Evolutionary conservation across 2,888 invertebrate species (phyloP), one percentile per base, ranked within the genome.

Genomic region (Melikaiella ostensackeni): DNA sequence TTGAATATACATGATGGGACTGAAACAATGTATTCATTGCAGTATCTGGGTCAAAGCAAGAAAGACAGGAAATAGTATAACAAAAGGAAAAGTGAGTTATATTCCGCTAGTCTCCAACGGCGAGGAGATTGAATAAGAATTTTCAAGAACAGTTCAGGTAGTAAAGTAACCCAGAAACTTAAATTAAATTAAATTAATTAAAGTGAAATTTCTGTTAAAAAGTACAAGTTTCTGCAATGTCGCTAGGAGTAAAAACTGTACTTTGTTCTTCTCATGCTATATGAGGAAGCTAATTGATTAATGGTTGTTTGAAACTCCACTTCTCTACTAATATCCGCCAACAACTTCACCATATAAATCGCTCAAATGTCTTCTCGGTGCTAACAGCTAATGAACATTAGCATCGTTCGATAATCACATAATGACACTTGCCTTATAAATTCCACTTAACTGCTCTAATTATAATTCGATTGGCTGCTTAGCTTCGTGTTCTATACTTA

Each of bases 331-430:
- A 70, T 70, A 50, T 70, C 30, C 30, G 30, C 50, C 42, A 59
- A 50, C 27, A 46, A 70, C n/a, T 70, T 70, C n/a, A 30, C 21
- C 50, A 11, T 70, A 70, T 70, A 70, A 70, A 70, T 70, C 70
- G 70, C 50, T 70, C 50, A 27, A n/a, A 24, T 30, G 50, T 50
- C 46, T 9, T n/a, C 30, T 70, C 50, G 50, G 30, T 27, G 30
- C 46, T 70, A 70, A 11, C 30, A 46, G 50, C 21, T 70, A 50
- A 70, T 70, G 30, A 70, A 50, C 70, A 50, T 70, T 70, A 50
- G 70, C 70, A 33, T 70, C 46, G 30, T 50, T 50, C 50, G 70
- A 70, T 70, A 70, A 70, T 70, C 30, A 70, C n/a, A 46, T 30
- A 70, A 50, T 50, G 50, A 46, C 50, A 70, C 70, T 70, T 70